These are phyloP conservation scores for Chouioia cunea DNA, from an alignment of 2,888 invertebrate genomes.

Conservation along the genomic window DNA sequence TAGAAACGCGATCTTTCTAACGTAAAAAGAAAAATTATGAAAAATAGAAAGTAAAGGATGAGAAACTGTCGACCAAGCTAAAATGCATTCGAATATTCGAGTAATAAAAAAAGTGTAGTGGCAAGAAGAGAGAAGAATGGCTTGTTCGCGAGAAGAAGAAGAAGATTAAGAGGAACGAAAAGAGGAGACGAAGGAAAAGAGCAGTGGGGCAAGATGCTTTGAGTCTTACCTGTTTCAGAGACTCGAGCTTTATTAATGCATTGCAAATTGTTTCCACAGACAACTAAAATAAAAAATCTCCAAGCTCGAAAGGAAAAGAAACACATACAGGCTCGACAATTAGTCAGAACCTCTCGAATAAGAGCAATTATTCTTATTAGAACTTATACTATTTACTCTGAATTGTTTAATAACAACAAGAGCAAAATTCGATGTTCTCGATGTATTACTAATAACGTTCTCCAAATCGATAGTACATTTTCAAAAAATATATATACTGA, in stretches of 20 bases:
- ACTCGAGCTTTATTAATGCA: conserved; percentile 40
- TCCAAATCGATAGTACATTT: neutral
- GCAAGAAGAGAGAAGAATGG: conserved; percentile 29
- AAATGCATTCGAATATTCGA: conserved; percentile 13
- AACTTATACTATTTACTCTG: no score
- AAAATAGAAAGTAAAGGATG: neutral
- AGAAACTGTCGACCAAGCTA: conserved; percentile 10
- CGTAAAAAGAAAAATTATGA: no score
- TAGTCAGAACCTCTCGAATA: conserved; percentile 20
- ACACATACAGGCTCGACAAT: conserved; percentile 21
- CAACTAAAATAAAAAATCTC: conserved; percentile 18
- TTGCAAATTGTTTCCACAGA: conserved; percentile 34
- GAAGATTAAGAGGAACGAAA: neutral
- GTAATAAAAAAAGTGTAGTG: conserved; percentile 16
- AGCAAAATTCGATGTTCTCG: neutral
- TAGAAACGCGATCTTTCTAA: no score
- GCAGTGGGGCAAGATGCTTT: conserved; percentile 26
- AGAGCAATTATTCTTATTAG: no score
- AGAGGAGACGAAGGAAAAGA: conserved; percentile 30
- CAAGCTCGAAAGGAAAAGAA: conserved; percentile 17
- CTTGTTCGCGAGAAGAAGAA: conserved; percentile 30
- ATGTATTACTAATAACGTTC: neutral
- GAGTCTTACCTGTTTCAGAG: conserved; percentile 22
- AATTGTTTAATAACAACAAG: no score
- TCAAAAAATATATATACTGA: conserved; percentile 2